These are phyloP conservation scores for Cosmorhoe ocellata DNA, from an alignment of 2,888 invertebrate genomes.

Conservation along the genomic window DNA sequence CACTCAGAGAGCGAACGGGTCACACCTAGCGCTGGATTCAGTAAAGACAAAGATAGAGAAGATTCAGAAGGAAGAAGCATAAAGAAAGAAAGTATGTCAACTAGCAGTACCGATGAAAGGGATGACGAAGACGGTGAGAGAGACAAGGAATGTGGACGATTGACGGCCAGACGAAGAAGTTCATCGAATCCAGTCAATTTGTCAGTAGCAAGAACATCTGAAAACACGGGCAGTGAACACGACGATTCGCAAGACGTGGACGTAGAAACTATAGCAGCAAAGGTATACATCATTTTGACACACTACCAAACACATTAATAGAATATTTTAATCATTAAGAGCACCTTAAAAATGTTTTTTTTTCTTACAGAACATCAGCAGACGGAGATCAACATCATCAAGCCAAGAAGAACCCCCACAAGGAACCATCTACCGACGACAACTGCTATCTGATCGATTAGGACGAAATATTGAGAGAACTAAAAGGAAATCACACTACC, in stretches of 20 bases:
- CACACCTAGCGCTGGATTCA: conserved; percentile 73
- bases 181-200: conserved; percentile 93
- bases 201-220: conserved; percentile 83
- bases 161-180: conserved; percentile 85
- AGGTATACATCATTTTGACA: conserved; percentile 56
- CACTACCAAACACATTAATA: too few species aligned
- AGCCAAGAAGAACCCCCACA: conserved; percentile 78
- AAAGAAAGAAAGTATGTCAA: conserved; percentile 80
- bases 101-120: conserved; percentile 77
- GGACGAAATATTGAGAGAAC: conserved; percentile 84
- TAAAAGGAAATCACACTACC: conserved; percentile 84
- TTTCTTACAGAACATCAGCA: conserved; percentile 64
- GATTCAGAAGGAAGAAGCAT: conserved; percentile 73
- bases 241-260: conserved; percentile 80
- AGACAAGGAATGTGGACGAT: conserved; percentile 72
- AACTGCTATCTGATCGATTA: conserved; percentile 83
- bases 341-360: neutral
- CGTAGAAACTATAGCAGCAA: conserved; percentile 78
- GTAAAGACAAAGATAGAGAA: conserved; percentile 71
- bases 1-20: conserved; percentile 77
- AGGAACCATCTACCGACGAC: conserved; percentile 83
- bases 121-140: conserved; percentile 81
- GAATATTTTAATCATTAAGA: too few species aligned
- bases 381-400: conserved; percentile 77
- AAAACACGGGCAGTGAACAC: conserved; percentile 82